These are phyloP conservation scores for Trinorchestia longiramus DNA, from an alignment of 1,140 invertebrate species.

Conservation along the genomic window DNA sequence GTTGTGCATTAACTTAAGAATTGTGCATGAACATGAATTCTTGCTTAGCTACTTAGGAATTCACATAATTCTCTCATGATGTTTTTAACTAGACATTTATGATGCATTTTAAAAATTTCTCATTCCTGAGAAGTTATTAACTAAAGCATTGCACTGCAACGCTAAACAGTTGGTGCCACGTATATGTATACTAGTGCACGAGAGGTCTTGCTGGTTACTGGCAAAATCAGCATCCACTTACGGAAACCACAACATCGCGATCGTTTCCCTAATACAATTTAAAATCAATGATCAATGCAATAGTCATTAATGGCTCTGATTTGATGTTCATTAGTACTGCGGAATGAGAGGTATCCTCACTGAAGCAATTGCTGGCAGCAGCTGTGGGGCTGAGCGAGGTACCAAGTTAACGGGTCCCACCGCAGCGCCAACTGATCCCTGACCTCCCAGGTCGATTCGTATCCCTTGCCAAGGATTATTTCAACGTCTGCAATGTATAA, in stretches of 20 bases:
- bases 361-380: neutral
- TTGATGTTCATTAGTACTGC: neutral
- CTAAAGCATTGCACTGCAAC: no score
- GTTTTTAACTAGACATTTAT: no score
- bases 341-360: neutral
- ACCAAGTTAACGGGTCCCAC: neutral
- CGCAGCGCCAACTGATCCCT: neutral
- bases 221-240: neutral
- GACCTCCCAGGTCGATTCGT: neutral
- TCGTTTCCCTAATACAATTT: neutral
- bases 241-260: neutral
- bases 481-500: neutral
- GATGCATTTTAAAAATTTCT: no score
- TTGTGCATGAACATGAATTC: no score
- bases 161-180: no score
- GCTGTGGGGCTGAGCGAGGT: neutral
- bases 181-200: no score
- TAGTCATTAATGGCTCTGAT: neutral
- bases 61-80: no score
- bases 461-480: neutral
- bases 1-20: no score
- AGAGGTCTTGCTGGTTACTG: no score
- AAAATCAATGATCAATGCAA: neutral
- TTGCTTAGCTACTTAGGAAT: no score
- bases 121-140: no score